Evolutionary conservation across 2,113 vertebrate genomes (phyloP), one percentile per base, ranked within the genome.

Genomic region (Loxodonta africana): DNA sequence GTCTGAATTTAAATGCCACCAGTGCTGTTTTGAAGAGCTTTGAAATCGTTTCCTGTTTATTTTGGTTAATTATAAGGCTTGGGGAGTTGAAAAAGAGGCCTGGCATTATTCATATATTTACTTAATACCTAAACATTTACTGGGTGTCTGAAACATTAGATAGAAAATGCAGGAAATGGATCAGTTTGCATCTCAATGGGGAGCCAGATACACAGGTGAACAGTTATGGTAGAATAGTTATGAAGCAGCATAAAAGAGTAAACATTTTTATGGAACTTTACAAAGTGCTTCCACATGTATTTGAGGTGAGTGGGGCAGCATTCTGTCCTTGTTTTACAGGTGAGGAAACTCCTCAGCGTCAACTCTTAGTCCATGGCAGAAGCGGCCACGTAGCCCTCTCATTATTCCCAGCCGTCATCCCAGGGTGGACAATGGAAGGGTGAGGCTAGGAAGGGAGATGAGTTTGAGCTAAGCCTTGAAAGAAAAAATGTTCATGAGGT

Each of bases 31-130:
- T n/a, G 94, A 87, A 60, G 46, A 74, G 44, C 77, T 94, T 81
- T 5, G 81, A 51, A 93, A 62, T 71, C 26, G n/a, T 88, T 83
- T 77, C 23, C n/a, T 91, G 0, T 48, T 12, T 88, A 62, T 95
- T 82, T 96, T 63, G n/a, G 9, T 93, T 92, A 86, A 12, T 80
- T 96, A 10, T 87, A 82, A 94, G 41, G n/a, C 17, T 80, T 73
- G 30, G 63, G 88, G 92, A 90, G 46, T 89, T 91, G 2, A 76
- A 92, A 94, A 94, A 83, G 28, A 93, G 12, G 4, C n/a, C 46
- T 83, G 57, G 4, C 30, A 14, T 91, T 77, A 67, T 90, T 80
- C 12, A 48, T 17, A 69, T 57, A 17, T 71, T 82, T 80, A 74
- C 6, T 95, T 83, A 73, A 57, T 95, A 80, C 90, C 57, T 90